Base-by-base conservation (phyloP, 92 coral and sea anemone genomes). In the Actinostola sp. region DNA sequence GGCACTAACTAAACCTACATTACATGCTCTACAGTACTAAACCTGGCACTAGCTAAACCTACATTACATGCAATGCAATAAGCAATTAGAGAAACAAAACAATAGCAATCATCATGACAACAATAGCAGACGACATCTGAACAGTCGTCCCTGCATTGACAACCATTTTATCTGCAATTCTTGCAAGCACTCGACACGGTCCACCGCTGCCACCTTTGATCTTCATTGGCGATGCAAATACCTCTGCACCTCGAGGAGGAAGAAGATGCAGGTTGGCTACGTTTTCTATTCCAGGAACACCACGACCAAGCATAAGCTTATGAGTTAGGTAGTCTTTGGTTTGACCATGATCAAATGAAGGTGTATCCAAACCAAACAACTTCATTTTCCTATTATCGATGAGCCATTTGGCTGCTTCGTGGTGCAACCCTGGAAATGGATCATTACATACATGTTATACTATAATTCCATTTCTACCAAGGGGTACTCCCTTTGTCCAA, bases 201-300 rank as follows among this genome's bases (percentile, higher is more conserved):
- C 71, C 84, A 2, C 89, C 89, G 28, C 76, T 84, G 0, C 89
- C 89, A 19, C 51, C 70, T 42, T 65, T 43, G 50, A 55, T 71
- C 66, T 78, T 78, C 76, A 84, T 66, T 7, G 85, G 85, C 20
- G 72, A 57, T n/a, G 69, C 89, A 46, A 62, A 55, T 20, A 84
- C 71, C 44, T 71, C 74, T 17, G 84, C 84, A 9, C 89, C 89
- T 56, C 56, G 78, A 9, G 79, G 45, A 64, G 89, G 89, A 25
- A 84, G 80, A 19, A 58, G 56, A 45, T 84, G 74, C 19, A 84
- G 58, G 57, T 84, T 78, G 35, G 80, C 84, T 29, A 71, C 75
- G 34, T 61, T 78, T 45, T 84, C 81, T 46, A 84, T 68, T 25
- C 84, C 84, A 32, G 78, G 73, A 31, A 84, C 55, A 52, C 64